Conservation (phyloP, 1,140 invertebrate genomes). For the Agrilus planipennis region DNA sequence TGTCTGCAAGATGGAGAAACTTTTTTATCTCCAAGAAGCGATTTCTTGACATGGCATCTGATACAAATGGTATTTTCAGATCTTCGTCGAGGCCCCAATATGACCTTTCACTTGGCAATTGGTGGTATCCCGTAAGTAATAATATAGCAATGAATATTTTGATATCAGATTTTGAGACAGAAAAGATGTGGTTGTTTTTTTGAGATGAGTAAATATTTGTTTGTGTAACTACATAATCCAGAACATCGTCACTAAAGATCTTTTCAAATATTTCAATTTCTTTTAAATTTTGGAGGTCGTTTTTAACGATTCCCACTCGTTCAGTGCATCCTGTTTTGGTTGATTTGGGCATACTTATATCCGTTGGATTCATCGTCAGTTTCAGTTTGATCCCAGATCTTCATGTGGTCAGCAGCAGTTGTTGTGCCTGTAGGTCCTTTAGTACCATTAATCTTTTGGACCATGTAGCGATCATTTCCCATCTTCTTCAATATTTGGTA, state of each 20-base stretch:
- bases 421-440: no score
- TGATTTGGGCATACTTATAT: no score
- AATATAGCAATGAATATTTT: slow-evolving; percentile 23
- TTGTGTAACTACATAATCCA: slow-evolving; percentile 18
- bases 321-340: no score
- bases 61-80: slow-evolving; percentile 18
- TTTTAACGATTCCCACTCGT: neutral
- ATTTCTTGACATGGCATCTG: slow-evolving; percentile 8
- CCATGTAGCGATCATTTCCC: no score
- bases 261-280: slow-evolving; percentile 23
- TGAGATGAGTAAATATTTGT: slow-evolving; percentile 20
- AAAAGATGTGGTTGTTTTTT: slow-evolving; percentile 25
- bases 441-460: no score
- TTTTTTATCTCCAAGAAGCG: slow-evolving; percentile 3
- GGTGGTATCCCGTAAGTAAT: slow-evolving; percentile 24
- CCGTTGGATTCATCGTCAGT: no score
- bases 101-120: slow-evolving; percentile 19
- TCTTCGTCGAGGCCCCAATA: slow-evolving; percentile 27
- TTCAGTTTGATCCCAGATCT: no score
- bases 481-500: no score
- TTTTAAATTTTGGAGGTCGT: neutral
- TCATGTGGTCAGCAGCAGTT: no score
- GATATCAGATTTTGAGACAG: slow-evolving; percentile 15
- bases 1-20: neutral
- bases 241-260: slow-evolving; percentile 20